These are phyloP conservation scores for Varroa destructor DNA, from an alignment of 1,140 invertebrate genomes.

Conservation along the genomic window DNA sequence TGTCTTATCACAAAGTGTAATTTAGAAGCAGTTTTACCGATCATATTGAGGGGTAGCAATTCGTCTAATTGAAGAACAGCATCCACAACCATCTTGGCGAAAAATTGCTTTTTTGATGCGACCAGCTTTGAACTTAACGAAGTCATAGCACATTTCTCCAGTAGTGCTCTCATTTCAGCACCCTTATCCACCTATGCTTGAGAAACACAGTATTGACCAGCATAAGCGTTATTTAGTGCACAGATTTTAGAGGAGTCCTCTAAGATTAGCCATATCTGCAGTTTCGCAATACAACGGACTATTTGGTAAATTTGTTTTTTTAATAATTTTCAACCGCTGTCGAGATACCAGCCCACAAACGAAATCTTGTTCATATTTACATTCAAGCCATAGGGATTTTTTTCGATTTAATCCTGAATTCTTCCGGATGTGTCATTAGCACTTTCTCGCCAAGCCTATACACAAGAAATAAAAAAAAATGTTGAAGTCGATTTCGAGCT, in stretches of 20 bases:
- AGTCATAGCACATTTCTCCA: constrained; percentile 89
- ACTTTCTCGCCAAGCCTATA: too few relatives aligned
- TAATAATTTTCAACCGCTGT: too few relatives aligned
- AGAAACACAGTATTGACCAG: constrained; percentile 28
- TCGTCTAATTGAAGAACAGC: constrained; percentile 87
- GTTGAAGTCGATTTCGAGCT: too few relatives aligned
- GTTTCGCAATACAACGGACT: too few relatives aligned
- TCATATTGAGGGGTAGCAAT: constrained; percentile 91
- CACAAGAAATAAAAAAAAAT: too few relatives aligned
- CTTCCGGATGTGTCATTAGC: too few relatives aligned
- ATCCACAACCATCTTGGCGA: constrained; percentile 92
- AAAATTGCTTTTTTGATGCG: constrained; percentile 86
- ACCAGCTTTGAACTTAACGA: constrained; percentile 93
- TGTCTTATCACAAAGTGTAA: background rate
- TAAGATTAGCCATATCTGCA: constrained; percentile 3
- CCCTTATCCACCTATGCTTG: constrained; percentile 48
- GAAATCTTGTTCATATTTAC: too few relatives aligned
- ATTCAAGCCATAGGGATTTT: too few relatives aligned
- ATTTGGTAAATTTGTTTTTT: too few relatives aligned
- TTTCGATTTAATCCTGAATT: too few relatives aligned
- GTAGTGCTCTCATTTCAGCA: constrained; percentile 54
- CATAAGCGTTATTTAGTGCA: constrained; percentile 26
- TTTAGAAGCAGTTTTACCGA: constrained; percentile 49
- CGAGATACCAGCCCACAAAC: too few relatives aligned
- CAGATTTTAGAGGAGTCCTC: constrained; percentile 12